Evolutionary conservation across 2,888 invertebrate species (phyloP), one percentile per base, ranked within the genome.

Genomic region (Xestia xanthographa): DNA sequence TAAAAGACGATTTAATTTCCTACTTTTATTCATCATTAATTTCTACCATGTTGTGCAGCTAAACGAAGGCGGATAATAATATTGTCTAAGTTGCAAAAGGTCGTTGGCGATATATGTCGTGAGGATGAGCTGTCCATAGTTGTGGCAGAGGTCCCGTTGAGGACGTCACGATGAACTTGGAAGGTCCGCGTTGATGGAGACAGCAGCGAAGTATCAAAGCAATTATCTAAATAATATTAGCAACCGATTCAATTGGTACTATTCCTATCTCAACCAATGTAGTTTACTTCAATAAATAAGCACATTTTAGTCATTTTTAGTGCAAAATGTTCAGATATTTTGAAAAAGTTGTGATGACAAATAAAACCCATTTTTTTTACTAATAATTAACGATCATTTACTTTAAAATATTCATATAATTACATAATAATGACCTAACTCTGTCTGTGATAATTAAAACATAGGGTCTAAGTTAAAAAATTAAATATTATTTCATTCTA

Each of bases 351-450:
- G 58, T 63, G 75, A 75, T n/a, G 71, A 45, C 70, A 87, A 95
- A 94, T 94, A 91, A 95, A 95, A 95, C 92, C 75, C 82, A 87
- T 90, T 77, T 79, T 53, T 80, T 82, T 88, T 95, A 95, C 96
- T 96, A 96, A 95, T 96, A 96, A 96, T 96, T 96, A 96, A 96
- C 96, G 95, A 95, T 96, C 94, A 95, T 96, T 96, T 96, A 96
- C 95, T 96, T 96, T 95, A 95, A 96, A 96, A 96, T 96, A 95
- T 94, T 95, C 93, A 95, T 95, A 95, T 95, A 94, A 95, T 94
- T 94, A 95, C 93, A 94, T 93, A 94, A 94, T 95, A 94, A 93
- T 94, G 92, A 87, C 91, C 93, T 93, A 94, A 92, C 89, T 93
- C 90, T 94, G 94, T 92, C 89, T 94, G 94, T 92, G 90, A 92